Percentiles rank a stretch among this genome's conserved stretches.
Evolutionary conservation across 2,888 invertebrate species (phyloP).

Genomic region (Parascotia fuliginaria): DNA sequence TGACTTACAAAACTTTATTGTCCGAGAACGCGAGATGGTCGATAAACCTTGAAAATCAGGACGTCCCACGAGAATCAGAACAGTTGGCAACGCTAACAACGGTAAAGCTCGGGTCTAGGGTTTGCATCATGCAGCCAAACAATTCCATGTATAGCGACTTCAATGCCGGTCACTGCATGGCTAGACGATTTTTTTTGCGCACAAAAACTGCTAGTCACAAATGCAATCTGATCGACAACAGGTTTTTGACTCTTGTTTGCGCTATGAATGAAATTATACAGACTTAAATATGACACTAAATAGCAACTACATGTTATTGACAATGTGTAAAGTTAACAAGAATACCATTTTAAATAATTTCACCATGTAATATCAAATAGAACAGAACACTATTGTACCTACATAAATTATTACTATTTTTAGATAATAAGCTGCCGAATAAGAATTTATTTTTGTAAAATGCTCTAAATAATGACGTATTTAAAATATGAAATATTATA

Average conservation of each 20-base stretch:
- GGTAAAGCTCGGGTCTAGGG: constrained; percentile 57
- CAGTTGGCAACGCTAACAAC: neutral
- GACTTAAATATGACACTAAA: no score
- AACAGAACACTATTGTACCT: no score
- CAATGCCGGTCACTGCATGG: constrained; percentile 63
- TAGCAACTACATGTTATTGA: no score
- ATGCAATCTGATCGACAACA: constrained; percentile 33
- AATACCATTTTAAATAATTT: no score
- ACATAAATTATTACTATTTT: no score
- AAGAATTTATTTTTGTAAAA: no score
- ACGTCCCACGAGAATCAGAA: neutral
- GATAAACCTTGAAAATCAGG: neutral
- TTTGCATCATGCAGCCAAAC: constrained; percentile 68
- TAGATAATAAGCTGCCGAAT: no score
- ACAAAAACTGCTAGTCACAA: constrained; percentile 43
- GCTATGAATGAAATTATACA: constrained; percentile 16
- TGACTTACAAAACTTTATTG: no score
- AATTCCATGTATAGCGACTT: constrained; percentile 63
- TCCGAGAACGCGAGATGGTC: no score
- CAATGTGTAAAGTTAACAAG: no score
- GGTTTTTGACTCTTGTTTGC: constrained; percentile 36
- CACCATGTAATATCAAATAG: no score
- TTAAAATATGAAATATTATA: neutral
- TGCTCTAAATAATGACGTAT: no score
- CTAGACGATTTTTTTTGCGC: constrained; percentile 58